Evolutionary conservation across 2,888 invertebrate genomes (phyloP).

Genomic region (Polyploca ridens): DNA sequence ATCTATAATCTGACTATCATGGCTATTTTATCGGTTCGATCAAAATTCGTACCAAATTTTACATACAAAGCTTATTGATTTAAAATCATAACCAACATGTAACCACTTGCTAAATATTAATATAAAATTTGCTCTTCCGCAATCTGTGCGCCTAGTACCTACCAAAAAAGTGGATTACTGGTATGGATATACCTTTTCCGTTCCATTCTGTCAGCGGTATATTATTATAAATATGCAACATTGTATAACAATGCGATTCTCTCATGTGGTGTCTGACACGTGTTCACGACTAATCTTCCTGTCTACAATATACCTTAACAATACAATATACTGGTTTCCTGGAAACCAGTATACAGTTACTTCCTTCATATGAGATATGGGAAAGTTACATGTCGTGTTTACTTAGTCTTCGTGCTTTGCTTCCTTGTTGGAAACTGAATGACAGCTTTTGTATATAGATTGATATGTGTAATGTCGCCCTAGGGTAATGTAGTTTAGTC

Average conservation of each 20-base stretch:
- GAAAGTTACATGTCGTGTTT: conserved; percentile 1
- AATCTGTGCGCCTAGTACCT: too few relatives aligned
- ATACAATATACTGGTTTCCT: background rate
- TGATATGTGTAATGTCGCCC: background rate
- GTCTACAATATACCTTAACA: background rate
- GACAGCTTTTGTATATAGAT: background rate
- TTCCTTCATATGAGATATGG: conserved; percentile 10
- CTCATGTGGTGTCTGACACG: background rate
- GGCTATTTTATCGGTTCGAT: too few relatives aligned
- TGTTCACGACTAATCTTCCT: conserved; percentile 7
- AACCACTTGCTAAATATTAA: too few relatives aligned
- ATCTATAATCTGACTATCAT: too few relatives aligned
- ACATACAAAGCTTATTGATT: too few relatives aligned
- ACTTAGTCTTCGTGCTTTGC: background rate
- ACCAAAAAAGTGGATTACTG: too few relatives aligned
- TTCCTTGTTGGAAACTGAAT: conserved; percentile 1
- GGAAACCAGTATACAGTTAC: conserved; percentile 1
- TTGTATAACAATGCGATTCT: background rate
- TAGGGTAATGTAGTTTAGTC: too few relatives aligned
- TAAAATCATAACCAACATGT: too few relatives aligned
- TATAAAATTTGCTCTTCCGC: too few relatives aligned
- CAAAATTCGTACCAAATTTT: too few relatives aligned
- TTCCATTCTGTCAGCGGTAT: background rate
- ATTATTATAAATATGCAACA: background rate
- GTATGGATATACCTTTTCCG: too few relatives aligned